Evolutionary conservation across 2,113 vertebrate species (phyloP).

Genomic region (Rhinichthys klamathensis): DNA sequence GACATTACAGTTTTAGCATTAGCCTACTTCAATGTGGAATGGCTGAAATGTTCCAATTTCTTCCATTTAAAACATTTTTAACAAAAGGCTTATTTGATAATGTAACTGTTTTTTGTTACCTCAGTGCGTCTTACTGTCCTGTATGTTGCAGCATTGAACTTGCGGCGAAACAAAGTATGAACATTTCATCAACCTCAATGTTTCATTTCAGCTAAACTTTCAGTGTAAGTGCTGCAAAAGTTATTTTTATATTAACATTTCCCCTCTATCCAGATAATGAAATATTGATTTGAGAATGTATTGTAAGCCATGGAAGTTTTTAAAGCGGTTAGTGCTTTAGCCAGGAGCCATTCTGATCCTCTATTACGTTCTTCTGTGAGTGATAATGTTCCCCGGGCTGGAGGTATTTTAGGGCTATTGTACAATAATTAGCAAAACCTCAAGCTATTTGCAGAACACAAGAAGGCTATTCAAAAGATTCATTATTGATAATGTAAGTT

Average conservation of each 20-base stretch:
- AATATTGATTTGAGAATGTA: slow-evolving; percentile 79
- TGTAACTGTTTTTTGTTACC: background rate
- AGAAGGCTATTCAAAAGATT: slow-evolving; percentile 45
- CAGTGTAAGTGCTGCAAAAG: slow-evolving; percentile 33
- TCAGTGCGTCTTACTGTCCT: background rate
- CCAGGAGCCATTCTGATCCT: slow-evolving; percentile 66
- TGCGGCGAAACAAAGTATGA: background rate
- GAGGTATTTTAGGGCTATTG: slow-evolving; percentile 29
- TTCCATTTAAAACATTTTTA: slow-evolving; percentile 9
- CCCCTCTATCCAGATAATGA: slow-evolving; percentile 72
- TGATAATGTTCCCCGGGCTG: slow-evolving; percentile 40
- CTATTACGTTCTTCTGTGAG: slow-evolving; percentile 62
- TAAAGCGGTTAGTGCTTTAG: slow-evolving; percentile 68
- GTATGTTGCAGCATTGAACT: background rate
- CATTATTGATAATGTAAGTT: slow-evolving; percentile 60
- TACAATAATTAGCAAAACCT: slow-evolving; percentile 54
- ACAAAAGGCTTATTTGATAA: background rate
- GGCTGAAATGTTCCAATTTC: background rate
- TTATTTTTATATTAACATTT: slow-evolving; percentile 52
- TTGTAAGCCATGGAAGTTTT: slow-evolving; percentile 66
- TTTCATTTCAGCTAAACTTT: slow-evolving; percentile 10
- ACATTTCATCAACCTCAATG: background rate
- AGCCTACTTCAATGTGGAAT: no score
- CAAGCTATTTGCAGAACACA: slow-evolving; percentile 40
- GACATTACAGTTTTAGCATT: background rate